phyloP scores from a whole-genome alignment of 2,113 vertebrate species.

The Engraulis encrasicolus region DNA sequence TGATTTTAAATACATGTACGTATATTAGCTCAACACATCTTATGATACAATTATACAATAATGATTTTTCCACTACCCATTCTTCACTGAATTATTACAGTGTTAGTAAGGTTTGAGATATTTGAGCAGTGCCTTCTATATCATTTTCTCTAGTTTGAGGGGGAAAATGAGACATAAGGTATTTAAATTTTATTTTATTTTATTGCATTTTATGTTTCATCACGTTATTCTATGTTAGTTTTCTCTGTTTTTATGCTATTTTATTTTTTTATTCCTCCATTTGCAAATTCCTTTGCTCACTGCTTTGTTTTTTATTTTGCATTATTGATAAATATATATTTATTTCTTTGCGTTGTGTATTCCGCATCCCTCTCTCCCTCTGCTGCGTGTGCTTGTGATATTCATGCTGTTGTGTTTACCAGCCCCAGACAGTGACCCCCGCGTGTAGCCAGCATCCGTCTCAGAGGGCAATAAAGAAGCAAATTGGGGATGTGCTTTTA shows the following conservation, averaged over 20 bases:
- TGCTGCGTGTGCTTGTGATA: too few relatives aligned
- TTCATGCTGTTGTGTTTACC: constrained; percentile 39
- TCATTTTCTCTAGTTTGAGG: too few relatives aligned
- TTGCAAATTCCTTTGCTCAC: too few relatives aligned
- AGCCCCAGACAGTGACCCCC: constrained; percentile 46
- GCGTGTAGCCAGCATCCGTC: constrained; percentile 47
- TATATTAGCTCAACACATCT: too few relatives aligned
- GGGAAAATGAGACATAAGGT: too few relatives aligned
- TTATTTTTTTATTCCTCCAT: not conserved
- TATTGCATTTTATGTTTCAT: not conserved
- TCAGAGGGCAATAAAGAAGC: constrained; percentile 66
- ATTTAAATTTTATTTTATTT: too few relatives aligned
- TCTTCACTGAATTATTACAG: too few relatives aligned
- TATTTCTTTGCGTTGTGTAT: not conserved
- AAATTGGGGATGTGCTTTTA: constrained; percentile 84
- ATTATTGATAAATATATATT: too few relatives aligned
- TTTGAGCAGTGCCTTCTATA: too few relatives aligned
- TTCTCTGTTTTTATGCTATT: not conserved
- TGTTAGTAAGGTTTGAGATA: too few relatives aligned
- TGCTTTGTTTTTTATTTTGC: not conserved
- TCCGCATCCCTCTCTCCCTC: not conserved
- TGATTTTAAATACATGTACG: too few relatives aligned
- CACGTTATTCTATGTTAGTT: not conserved
- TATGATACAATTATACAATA: not conserved
- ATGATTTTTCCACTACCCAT: not conserved